These are phyloP conservation scores for Amblyjoppa fuscipennis DNA, from an alignment of 2,888 invertebrate species.

Conservation along the genomic window DNA sequence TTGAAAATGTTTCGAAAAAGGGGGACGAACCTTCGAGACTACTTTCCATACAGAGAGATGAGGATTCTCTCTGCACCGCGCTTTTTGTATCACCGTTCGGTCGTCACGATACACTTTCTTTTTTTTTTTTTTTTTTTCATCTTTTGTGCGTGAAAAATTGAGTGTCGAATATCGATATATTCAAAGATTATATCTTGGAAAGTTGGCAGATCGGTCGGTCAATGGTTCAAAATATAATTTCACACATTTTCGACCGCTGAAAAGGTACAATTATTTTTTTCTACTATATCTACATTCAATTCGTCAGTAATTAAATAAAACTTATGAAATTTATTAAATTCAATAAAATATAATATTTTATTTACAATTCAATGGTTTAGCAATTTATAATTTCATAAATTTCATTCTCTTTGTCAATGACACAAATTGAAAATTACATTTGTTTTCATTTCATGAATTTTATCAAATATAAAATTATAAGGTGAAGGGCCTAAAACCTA, in stretches of 20 bases:
- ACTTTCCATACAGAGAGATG: constrained; percentile 50
- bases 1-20: constrained; percentile 55
- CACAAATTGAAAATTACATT: too few relatives aligned
- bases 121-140: constrained; percentile 58
- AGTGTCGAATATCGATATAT: constrained; percentile 1
- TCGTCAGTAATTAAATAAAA: background rate
- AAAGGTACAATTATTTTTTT: background rate
- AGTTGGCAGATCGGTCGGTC: constrained; percentile 14
- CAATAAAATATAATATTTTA: too few relatives aligned
- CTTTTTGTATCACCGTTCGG: constrained; percentile 37
- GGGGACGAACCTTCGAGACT: constrained; percentile 53
- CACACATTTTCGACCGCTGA: background rate
- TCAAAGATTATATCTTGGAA: constrained; percentile 17
- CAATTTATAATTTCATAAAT: too few relatives aligned
- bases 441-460: too few relatives aligned
- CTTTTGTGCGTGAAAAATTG: constrained; percentile 42
- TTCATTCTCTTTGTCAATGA: too few relatives aligned
- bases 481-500: background rate
- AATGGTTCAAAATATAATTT: background rate
- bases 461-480: background rate
- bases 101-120: constrained; percentile 37
- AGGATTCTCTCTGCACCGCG: constrained; percentile 32
- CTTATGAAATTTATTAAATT: too few relatives aligned
- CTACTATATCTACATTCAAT: too few relatives aligned
- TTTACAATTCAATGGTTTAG: too few relatives aligned